Evolutionary conservation across 2,113 vertebrate species (phyloP).

Genomic region (Pterocles orientalis): DNA sequence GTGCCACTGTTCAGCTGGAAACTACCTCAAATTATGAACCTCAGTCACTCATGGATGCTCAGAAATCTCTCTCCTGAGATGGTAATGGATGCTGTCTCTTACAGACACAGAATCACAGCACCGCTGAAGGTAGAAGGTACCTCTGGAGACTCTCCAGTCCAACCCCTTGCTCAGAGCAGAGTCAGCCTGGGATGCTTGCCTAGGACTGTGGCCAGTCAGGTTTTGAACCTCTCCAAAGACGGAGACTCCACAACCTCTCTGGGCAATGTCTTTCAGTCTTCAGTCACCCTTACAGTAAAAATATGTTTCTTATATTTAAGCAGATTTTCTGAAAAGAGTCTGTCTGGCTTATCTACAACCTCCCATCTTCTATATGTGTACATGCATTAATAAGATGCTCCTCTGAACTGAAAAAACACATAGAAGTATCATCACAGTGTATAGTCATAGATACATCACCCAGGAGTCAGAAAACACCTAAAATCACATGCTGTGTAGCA

Average conservation of each 20-base stretch:
- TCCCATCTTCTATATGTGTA: background rate
- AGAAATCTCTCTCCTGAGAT: background rate
- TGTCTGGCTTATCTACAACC: background rate
- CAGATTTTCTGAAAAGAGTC: background rate
- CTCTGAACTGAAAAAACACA: background rate
- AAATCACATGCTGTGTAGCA: fast-evolving
- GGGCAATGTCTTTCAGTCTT: background rate
- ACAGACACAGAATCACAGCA: background rate
- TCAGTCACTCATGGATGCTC: background rate
- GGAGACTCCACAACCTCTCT: no score
- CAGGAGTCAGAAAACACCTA: background rate
- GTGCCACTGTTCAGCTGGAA: background rate
- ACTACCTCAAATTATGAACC: background rate
- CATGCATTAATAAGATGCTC: background rate
- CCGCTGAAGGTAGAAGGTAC: background rate
- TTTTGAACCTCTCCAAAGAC: no score
- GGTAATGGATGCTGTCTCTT: background rate
- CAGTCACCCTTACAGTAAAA: background rate
- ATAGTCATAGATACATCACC: background rate
- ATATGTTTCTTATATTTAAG: background rate
- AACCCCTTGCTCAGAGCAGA: background rate
- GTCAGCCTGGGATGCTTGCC: no score
- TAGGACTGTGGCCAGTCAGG: no score
- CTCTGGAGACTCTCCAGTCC: background rate
- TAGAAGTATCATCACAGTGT: fast-evolving